phyloP scores from a whole-genome alignment of 2,888 invertebrate genomes.

The Pardosa pseudoannulata region DNA sequence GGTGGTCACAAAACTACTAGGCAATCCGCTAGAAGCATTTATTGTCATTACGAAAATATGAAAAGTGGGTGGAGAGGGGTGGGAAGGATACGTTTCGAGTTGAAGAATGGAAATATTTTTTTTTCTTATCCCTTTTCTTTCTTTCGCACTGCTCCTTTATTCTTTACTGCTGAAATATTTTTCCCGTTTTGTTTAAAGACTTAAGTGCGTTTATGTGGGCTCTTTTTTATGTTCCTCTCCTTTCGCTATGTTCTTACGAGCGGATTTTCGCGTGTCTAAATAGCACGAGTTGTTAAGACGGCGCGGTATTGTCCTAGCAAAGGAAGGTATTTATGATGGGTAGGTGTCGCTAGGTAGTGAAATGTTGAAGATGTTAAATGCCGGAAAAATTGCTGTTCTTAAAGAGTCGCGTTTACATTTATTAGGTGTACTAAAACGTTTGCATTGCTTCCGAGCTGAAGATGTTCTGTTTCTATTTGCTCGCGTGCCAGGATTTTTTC shows the following conservation, averaged over 20 bases:
- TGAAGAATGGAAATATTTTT: not conserved
- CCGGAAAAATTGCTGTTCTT: not conserved
- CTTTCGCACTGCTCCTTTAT: not conserved
- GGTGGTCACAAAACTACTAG: conserved; percentile 34
- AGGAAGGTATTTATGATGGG: not conserved
- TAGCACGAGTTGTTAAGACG: not conserved
- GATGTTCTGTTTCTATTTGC: too few relatives aligned
- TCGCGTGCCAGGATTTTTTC: too few relatives aligned
- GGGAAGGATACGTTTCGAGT: conserved; percentile 1
- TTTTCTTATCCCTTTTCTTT: not conserved
- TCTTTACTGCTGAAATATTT: conserved; percentile 19
- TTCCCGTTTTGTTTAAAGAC: conserved; percentile 53
- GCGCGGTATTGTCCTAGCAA: not conserved
- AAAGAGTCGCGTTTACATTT: not conserved
- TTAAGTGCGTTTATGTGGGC: conserved; percentile 48
- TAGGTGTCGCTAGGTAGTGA: not conserved
- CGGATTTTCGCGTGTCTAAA: not conserved
- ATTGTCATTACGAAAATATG: conserved; percentile 62
- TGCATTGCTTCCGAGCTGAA: too few relatives aligned
- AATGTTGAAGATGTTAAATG: not conserved
- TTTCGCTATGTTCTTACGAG: not conserved
- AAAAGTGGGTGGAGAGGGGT: conserved; percentile 9
- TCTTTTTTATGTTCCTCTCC: not conserved
- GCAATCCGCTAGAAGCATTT: conserved; percentile 63
- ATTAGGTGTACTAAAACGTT: not conserved